Evolutionary conservation across 2,113 vertebrate species (phyloP).

Genomic region (Gavia stellata): DNA sequence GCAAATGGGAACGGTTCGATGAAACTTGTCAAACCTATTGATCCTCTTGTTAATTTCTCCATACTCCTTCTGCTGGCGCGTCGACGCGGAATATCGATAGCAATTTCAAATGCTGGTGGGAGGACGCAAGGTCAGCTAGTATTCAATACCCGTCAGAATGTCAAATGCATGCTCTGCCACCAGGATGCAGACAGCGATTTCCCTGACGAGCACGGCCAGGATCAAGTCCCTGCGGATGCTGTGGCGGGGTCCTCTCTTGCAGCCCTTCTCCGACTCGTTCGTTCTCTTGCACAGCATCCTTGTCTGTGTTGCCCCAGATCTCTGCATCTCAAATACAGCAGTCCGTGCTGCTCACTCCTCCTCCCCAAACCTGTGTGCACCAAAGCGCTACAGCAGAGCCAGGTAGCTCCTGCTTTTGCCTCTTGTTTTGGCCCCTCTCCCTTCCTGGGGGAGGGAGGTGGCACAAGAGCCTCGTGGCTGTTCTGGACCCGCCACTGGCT

Average conservation of each 20-base stretch:
- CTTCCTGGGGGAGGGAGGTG: not conserved
- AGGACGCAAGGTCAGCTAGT: not conserved
- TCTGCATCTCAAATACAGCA: not conserved
- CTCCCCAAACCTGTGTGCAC: not conserved
- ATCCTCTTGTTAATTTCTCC: not conserved
- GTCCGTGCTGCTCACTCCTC: not conserved
- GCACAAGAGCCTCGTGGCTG: not conserved
- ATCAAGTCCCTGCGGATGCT: not conserved
- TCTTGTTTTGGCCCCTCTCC: not conserved
- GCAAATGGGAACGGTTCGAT: not conserved
- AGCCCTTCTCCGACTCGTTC: not conserved
- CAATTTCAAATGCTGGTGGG: not conserved
- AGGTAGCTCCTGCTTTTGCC: not conserved
- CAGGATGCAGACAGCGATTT: not conserved
- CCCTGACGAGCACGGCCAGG: not conserved
- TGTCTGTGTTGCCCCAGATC: not conserved
- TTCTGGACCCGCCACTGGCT: not conserved
- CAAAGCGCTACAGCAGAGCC: not conserved
- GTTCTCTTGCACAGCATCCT: not conserved
- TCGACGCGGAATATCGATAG: rapidly evolving
- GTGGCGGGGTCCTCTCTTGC: not conserved
- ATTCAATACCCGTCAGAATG: not conserved
- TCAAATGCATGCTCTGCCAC: not conserved
- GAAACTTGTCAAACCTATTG: not conserved
- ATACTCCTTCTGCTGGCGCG: rapidly evolving